These are phyloP conservation scores for Cirrhinus mrigala DNA, from an alignment of 2,797 vertebrate genomes.

Conservation along the genomic window DNA sequence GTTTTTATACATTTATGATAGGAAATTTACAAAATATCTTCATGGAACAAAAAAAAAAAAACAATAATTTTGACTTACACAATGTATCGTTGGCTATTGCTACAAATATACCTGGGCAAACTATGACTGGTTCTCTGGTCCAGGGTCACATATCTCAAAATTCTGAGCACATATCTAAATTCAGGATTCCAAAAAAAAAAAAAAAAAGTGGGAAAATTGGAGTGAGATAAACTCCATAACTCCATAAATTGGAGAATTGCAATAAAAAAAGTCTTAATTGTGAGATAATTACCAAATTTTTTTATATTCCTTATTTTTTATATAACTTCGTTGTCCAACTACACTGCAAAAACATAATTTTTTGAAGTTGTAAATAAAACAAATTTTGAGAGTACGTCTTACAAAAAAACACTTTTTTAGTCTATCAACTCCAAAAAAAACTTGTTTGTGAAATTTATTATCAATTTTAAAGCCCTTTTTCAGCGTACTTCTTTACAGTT, in stretches of 20 bases:
- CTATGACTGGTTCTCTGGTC: too few species aligned
- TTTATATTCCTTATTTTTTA: too few species aligned
- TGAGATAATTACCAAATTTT: not conserved
- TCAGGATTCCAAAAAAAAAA: too few species aligned
- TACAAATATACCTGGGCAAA: too few species aligned
- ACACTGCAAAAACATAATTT: not conserved
- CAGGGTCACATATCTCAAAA: too few species aligned
- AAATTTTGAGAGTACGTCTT: not conserved
- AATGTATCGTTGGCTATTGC: too few species aligned
- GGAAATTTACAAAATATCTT: too few species aligned
- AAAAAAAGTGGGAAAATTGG: not conserved
- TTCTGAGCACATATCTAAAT: not conserved
- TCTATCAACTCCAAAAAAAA: not conserved
- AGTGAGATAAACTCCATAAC: not conserved
- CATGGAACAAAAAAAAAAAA: too few species aligned
- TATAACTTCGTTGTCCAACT: not conserved
- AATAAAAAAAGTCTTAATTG: not conserved
- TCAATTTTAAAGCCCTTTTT: not conserved
- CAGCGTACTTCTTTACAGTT: not conserved
- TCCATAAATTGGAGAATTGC: not conserved
- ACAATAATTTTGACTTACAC: too few species aligned
- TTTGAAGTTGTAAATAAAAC: not conserved
- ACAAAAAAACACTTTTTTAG: not conserved
- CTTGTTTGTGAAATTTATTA: not conserved
- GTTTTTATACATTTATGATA: too few species aligned